Evolutionary conservation across 2,888 invertebrate genomes (phyloP).

Genomic region (Agonum fuliginosum): DNA sequence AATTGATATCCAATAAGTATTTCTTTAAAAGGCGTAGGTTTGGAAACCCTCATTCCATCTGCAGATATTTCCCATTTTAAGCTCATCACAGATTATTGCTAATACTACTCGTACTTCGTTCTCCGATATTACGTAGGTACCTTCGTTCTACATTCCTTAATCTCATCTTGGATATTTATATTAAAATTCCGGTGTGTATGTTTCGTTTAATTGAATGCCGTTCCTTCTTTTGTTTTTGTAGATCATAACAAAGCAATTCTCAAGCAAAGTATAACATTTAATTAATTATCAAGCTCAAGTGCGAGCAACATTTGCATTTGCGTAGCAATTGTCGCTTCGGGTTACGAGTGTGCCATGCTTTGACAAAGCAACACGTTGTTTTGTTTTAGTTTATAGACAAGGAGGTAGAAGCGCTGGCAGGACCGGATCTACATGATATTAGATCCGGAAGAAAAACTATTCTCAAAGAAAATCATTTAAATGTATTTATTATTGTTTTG

Average conservation of each 20-base stretch:
- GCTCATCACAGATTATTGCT: no score
- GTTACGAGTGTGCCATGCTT: not conserved
- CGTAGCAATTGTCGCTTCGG: not conserved
- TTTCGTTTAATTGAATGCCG: not conserved
- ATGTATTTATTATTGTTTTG: no score
- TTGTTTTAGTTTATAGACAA: constrained; percentile 2
- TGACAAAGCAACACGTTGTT: not conserved
- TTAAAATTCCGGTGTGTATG: not conserved
- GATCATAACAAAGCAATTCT: not conserved
- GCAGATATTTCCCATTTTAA: no score
- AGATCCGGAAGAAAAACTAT: no score
- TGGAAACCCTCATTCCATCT: no score
- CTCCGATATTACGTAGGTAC: not conserved
- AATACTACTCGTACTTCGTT: not conserved
- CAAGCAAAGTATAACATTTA: not conserved
- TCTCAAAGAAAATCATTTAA: no score
- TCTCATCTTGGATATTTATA: not conserved
- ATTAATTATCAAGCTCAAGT: no score
- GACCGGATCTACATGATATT: no score
- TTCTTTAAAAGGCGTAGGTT: no score
- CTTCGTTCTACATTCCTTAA: not conserved
- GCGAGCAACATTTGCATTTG: not conserved
- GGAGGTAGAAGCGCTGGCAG: not conserved
- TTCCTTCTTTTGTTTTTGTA: not conserved
- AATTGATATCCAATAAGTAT: no score